Conservation (phyloP, 2,888 invertebrate genomes). For the Orthonevra nobilis region DNA sequence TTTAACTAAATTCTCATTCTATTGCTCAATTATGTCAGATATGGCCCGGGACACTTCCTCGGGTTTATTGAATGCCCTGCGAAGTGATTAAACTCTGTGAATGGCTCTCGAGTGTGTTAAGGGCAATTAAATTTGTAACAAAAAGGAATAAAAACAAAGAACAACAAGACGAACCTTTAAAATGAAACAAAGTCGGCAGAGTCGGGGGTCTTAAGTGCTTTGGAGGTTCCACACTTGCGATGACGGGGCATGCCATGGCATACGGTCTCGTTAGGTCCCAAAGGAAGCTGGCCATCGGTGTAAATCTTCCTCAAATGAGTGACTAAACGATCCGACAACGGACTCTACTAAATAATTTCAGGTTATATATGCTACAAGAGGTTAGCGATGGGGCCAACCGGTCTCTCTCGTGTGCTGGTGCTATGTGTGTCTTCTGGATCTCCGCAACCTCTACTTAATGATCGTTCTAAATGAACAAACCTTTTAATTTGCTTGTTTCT, state of each 20-base stretch:
- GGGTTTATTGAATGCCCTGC: conserved; percentile 66
- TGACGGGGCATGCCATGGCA: conserved; percentile 47
- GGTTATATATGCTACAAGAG: conserved; percentile 57
- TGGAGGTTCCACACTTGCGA: conserved; percentile 8
- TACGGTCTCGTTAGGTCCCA: conserved; percentile 49
- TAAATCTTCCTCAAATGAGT: conserved; percentile 71
- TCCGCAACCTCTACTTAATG: conserved; percentile 66
- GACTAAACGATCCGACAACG: conserved; percentile 71
- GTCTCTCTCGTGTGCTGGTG: conserved; percentile 37
- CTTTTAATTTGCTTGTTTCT: conserved; percentile 74
- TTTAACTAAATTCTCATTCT: conserved; percentile 71
- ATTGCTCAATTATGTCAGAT: conserved; percentile 71
- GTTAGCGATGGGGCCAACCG: conserved; percentile 60
- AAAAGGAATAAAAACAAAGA: conserved; percentile 49
- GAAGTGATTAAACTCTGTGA: conserved; percentile 66
- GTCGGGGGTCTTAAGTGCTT: conserved; percentile 61
- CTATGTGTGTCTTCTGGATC: neutral
- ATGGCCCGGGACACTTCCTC: conserved; percentile 64
- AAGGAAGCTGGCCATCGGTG: conserved; percentile 67
- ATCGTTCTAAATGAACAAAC: conserved; percentile 73
- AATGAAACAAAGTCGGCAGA: no score
- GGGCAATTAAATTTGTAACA: conserved; percentile 70
- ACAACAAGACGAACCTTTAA: conserved; percentile 56
- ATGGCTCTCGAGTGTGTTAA: conserved; percentile 59
- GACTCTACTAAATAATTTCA: conserved; percentile 69